Base-by-base conservation (phyloP, 2,113 vertebrate species). In the Rhizomys pruinosus region DNA sequence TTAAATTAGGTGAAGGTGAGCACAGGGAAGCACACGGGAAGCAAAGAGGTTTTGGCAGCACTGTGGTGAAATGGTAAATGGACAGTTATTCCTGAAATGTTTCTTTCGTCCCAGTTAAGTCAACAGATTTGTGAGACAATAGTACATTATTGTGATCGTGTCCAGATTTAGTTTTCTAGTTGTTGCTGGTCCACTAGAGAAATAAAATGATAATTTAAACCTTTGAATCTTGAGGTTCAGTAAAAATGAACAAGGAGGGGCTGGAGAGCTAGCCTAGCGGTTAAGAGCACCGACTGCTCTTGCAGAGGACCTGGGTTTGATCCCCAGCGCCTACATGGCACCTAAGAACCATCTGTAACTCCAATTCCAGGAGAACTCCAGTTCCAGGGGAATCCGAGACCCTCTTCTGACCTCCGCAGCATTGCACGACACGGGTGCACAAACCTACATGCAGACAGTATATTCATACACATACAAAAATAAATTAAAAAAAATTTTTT, bases 31-130 rank as follows among this genome's bases (percentile, higher is more conserved):
- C 52, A 89, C 64, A 78, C 85, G 44, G 88, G 79, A 95, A 86
- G 74, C 6, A 8, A 78, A 68, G 63, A 85, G 39, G 42, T 6
- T 74, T 39, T 71, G 47, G n/a, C 0, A 90, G 13, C 15, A 78
- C 17, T 37, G 55, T 57, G 44, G 44, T 57, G 34, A 85, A 74
- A 79, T 84, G 42, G 52, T 44, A 80, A 96, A 94, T 44, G 76
- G 15, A n/a, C 25, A 96, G 57, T 92, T 93, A 96, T 97, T 96
- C 5, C 42, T 61, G 89, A 90, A 94, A 87, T 91, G 64, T 37
- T 77, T 68, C 57, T 89, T 47, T 23, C 9, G 17, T 74, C 12
- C 52, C 34, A 44, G 22, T 68, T 25, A 79, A 32, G 37, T 63
- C 63, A 92, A 55, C 86, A 52, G 20, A 73, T 90, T 94, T 95